A percentile compares a stretch with the other conserved stretches of the same genome.
Evolutionary conservation across 2,797 vertebrate species (phyloP).

Genomic region (Zalophus californianus): DNA sequence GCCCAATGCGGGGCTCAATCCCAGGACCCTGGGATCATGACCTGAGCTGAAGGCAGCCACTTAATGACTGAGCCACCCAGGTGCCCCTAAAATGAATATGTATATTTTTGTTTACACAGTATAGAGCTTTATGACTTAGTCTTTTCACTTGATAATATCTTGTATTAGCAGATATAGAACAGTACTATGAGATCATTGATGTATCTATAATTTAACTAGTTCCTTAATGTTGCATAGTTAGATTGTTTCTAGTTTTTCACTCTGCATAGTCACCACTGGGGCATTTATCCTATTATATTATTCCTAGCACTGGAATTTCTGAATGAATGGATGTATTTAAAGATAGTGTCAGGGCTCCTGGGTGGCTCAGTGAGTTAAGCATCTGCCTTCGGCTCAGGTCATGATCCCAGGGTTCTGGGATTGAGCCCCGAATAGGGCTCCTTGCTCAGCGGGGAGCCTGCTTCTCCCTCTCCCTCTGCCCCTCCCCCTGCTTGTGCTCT

Average conservation of each 20-base stretch:
- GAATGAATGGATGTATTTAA: not conserved
- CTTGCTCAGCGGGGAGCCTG: too few relatives aligned
- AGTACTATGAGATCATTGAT: not conserved
- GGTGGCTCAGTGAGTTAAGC: not conserved
- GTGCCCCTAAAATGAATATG: not conserved
- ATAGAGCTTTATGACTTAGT: not conserved
- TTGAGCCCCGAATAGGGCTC: not conserved
- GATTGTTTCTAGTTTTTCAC: not conserved
- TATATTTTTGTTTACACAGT: not conserved
- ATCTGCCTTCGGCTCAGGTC: not conserved
- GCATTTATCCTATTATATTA: not conserved
- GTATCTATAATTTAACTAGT: not conserved
- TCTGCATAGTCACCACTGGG: not conserved
- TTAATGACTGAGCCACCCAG: too few relatives aligned
- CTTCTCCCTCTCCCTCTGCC: too few relatives aligned
- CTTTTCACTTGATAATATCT: not conserved
- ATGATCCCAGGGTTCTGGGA: not conserved
- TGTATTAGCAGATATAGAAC: not conserved
- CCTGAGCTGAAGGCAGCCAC: too few relatives aligned
- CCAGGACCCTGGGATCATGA: too few relatives aligned
- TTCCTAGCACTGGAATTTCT: not conserved
- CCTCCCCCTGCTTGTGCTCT: too few relatives aligned
- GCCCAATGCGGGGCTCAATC: too few relatives aligned
- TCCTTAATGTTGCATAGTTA: not conserved
- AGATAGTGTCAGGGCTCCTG: not conserved